Evolutionary conservation across 2,888 invertebrate species (phyloP).

Genomic region (Athripsodes cinereus): DNA sequence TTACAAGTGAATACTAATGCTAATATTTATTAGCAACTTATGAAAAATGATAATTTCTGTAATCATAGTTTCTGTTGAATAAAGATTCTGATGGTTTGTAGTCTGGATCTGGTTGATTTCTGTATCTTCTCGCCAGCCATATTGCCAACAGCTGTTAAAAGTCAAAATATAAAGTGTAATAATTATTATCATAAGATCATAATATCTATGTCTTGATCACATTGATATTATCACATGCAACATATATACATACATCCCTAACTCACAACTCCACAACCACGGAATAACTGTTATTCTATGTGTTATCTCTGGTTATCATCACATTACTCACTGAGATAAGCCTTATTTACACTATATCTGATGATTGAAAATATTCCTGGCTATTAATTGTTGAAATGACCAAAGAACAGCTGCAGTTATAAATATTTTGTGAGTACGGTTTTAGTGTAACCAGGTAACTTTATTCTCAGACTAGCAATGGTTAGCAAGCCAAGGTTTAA

Average conservation of each 20-base stretch:
- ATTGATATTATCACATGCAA: neutral
- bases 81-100: slow-evolving; percentile 53
- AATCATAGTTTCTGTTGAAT: slow-evolving; percentile 18
- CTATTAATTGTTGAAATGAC: too few relatives aligned
- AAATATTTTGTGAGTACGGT: too few relatives aligned
- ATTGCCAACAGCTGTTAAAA: slow-evolving; percentile 72
- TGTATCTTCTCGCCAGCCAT: slow-evolving; percentile 71
- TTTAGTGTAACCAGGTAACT: too few relatives aligned
- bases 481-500: too few relatives aligned
- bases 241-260: neutral
- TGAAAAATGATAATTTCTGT: too few relatives aligned
- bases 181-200: neutral
- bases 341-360: too few relatives aligned
- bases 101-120: slow-evolving; percentile 72
- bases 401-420: too few relatives aligned
- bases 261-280: neutral
- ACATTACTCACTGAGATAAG: too few relatives aligned
- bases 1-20: too few relatives aligned
- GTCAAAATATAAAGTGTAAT: slow-evolving; percentile 15
- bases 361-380: too few relatives aligned
- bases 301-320: neutral
- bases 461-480: too few relatives aligned
- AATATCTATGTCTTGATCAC: neutral
- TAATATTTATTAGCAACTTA: too few relatives aligned
- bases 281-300: neutral